A percentile compares a stretch with the other conserved stretches of the same genome.
phyloP scores from a whole-genome alignment of 2,888 invertebrate genomes.

The Scelioninae gen. 1 region DNA sequence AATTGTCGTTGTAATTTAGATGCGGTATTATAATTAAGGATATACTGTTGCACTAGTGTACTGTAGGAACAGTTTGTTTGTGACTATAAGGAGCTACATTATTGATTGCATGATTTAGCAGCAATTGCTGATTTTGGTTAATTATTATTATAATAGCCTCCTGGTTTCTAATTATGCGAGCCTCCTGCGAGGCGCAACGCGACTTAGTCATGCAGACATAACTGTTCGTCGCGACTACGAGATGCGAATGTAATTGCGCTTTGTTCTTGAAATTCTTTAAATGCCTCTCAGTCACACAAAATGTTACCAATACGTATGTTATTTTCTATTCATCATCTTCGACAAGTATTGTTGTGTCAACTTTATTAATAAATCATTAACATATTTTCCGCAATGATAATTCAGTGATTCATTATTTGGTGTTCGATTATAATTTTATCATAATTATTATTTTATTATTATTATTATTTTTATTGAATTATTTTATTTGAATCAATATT shows the following conservation, averaged over 20 bases:
- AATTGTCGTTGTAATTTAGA: too few species aligned
- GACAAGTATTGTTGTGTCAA: neutral
- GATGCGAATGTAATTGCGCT: constrained; percentile 20
- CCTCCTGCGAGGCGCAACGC: constrained; percentile 15
- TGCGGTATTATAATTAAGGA: too few species aligned
- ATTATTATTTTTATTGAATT: too few species aligned
- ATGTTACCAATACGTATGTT: constrained; percentile 5
- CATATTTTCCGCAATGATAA: constrained; percentile 15
- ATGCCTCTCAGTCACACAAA: constrained; percentile 2
- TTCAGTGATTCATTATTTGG: constrained; percentile 10
- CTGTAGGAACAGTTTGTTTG: constrained; percentile 5
- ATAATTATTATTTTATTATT: too few species aligned
- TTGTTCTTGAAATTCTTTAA: constrained; percentile 29
- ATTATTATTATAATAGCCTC: constrained; percentile 34
- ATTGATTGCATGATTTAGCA: constrained; percentile 19
- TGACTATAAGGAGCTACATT: constrained; percentile 1
- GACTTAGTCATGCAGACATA: constrained; percentile 27
- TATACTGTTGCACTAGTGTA: too few species aligned
- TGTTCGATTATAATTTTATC: too few species aligned
- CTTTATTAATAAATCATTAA: constrained; percentile 6
- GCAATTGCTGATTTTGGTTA: constrained; percentile 30
- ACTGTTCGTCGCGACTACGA: constrained; percentile 3
- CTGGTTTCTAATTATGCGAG: constrained; percentile 17
- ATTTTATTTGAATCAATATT: too few species aligned
- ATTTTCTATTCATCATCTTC: neutral